These are phyloP conservation scores for Latheticus oryzae DNA, from an alignment of 2,888 invertebrate species.

Conservation along the genomic window DNA sequence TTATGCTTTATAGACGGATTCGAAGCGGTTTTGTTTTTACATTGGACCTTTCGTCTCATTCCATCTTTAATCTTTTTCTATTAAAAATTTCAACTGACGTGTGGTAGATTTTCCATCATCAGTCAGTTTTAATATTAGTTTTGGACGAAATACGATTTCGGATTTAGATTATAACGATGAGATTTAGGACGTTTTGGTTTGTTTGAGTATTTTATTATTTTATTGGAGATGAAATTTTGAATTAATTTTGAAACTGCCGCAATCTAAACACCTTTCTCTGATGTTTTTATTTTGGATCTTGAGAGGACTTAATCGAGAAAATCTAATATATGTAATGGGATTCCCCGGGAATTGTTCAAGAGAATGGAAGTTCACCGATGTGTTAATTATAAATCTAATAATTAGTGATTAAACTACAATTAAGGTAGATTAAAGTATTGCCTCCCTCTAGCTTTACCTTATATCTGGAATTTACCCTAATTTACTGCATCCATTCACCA, in stretches of 20 bases:
- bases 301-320: conserved; percentile 16
- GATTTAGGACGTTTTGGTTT: conserved; percentile 57
- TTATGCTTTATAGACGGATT: conserved; percentile 57
- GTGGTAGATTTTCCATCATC: conserved; percentile 32
- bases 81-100: conserved; percentile 42
- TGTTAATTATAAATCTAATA: conserved; percentile 61
- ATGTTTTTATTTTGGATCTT: too few relatives aligned
- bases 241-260: conserved; percentile 13
- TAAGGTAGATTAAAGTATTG: conserved; percentile 62
- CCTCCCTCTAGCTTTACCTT: conserved; percentile 33
- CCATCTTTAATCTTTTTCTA: conserved; percentile 11
- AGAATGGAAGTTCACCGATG: conserved; percentile 48
- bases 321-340: conserved; percentile 31
- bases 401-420: conserved; percentile 62
- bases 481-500: too few relatives aligned
- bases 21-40: conserved; percentile 43
- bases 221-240: conserved; percentile 44
- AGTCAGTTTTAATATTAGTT: conserved; percentile 57
- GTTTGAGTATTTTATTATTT: conserved; percentile 61
- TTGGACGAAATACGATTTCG: conserved; percentile 61
- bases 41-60: conserved; percentile 41
- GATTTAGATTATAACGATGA: conserved; percentile 59
- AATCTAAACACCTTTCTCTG: conserved; percentile 21
- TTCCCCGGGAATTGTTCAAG: conserved; percentile 30
- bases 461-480: conserved; percentile 22